Evolutionary conservation across 2,888 invertebrate genomes (phyloP), one percentile per base, ranked within the genome.

Genomic region (Lomographa bimaculata): DNA sequence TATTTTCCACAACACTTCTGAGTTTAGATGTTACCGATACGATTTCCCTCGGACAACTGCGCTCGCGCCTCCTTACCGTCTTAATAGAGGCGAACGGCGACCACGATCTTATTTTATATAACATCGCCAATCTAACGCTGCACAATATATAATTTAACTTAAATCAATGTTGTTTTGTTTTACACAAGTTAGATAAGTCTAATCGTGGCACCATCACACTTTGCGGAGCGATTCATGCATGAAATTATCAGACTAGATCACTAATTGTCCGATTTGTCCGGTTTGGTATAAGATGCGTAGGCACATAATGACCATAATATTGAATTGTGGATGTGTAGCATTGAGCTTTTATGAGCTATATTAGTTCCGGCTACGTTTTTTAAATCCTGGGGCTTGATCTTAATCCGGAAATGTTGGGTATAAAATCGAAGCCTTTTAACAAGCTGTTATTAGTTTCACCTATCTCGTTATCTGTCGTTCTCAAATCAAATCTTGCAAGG

Each of bases 91-190:
- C 79, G 72, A 58, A 65, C 71, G 64, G 67, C 69, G 46, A 64
- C 64, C 64, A 69, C 62, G 55, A 71, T 65, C 60, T 68, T 67
- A 63, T 71, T 84, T 84, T 86, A 87, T 87, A 80, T 78, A 78
- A 80, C 74, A 67, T 72, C 64, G 67, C 53, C 80, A 75, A 71
- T 72, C 70, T 64, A 61, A 60, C 57, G 55, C 68, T 71, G 51
- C 65, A 71, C 70, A 72, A 70, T 71, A 64, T 64, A 70, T 71
- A 73, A 77, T 71, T 67, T 58, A 71, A 74, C 64, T 71, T 60
- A 60, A 67, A 61, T 54, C 58, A 55, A 58, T 59, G 71, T 73
- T 62, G 66, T 81, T 78, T 82, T 78, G 72, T 80, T 78, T 77
- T 75, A 69, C 52, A 64, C 60, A 56, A 64, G 76, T 82, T 83